A percentile compares a stretch with the other conserved stretches of the same genome.
These are phyloP conservation scores for Drosophila silvestris DNA, from an alignment of 2,888 invertebrate genomes.

Conservation along the genomic window DNA sequence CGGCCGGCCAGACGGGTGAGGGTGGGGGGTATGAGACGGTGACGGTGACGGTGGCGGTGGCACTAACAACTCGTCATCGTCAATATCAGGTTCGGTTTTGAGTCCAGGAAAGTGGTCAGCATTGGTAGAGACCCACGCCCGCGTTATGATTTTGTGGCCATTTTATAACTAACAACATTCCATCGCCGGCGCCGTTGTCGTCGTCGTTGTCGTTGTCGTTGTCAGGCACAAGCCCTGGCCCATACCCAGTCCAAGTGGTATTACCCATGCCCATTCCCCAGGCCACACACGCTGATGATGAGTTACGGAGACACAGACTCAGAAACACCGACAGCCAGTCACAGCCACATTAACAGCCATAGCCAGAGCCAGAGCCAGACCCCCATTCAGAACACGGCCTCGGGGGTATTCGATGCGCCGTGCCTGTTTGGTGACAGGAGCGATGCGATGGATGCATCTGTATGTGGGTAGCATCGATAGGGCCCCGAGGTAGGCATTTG, in stretches of 20 bases:
- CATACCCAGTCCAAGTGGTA: constrained; percentile 8
- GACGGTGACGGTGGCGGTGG: constrained; percentile 20
- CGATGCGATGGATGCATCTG: constrained; percentile 42
- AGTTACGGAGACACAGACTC: constrained; percentile 41
- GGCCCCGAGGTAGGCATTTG: constrained; percentile 16
- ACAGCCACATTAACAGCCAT: constrained; percentile 16
- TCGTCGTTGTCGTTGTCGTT: constrained; percentile 27
- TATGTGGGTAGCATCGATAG: constrained; percentile 40
- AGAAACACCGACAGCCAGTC: constrained; percentile 19
- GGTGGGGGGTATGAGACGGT: constrained; percentile 11
- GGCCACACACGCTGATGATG: constrained; percentile 70
- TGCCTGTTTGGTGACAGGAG: constrained; percentile 69
- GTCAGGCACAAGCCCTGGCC: constrained; percentile 30
- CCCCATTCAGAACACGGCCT: constrained; percentile 26
- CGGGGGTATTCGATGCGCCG: constrained; percentile 45
- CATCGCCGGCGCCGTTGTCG: constrained; percentile 59
- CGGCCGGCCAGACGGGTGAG: constrained; percentile 7
- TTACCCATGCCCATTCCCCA: constrained; percentile 28
- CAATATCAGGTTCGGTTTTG: constrained; percentile 72
- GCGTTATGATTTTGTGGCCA: constrained; percentile 82
- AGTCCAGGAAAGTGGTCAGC: constrained; percentile 47
- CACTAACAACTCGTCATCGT: constrained; percentile 70
- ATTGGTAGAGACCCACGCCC: constrained; percentile 68
- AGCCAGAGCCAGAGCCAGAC: constrained; percentile 11
- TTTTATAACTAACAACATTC: constrained; percentile 78